These are phyloP conservation scores for Cynopterus sphinx DNA, from an alignment of 2,797 vertebrate species.

Conservation along the genomic window DNA sequence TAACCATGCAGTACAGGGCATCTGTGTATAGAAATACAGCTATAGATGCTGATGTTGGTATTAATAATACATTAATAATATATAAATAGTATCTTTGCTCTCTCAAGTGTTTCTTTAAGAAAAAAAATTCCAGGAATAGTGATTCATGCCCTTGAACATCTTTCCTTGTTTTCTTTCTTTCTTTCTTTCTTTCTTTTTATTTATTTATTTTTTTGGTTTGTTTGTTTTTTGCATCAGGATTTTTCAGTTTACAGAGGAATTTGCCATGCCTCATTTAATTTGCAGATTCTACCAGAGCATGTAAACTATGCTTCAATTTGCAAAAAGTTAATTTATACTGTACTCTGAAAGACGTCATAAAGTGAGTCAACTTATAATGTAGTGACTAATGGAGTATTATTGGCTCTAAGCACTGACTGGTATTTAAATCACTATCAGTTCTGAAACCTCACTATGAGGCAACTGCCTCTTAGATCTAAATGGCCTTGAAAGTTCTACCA, in stretches of 20 bases:
- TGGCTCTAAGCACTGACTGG: background rate
- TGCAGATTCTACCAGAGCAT: background rate
- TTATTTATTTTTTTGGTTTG: background rate
- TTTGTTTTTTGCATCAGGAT: background rate
- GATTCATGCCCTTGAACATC: background rate
- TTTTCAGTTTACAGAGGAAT: conserved; percentile 23
- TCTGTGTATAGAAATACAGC: background rate
- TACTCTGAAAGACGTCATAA: background rate
- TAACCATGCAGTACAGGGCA: background rate
- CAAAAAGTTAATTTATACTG: background rate
- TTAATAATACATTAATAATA: background rate
- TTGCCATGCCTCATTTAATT: background rate
- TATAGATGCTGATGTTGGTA: background rate
- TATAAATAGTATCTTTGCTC: background rate
- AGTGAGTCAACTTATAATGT: background rate
- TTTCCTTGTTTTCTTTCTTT: background rate
- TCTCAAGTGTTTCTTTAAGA: background rate
- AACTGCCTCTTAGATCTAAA: background rate
- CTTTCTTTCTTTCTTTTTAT: background rate
- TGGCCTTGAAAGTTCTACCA: background rate
- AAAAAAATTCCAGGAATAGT: background rate
- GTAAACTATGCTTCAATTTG: background rate
- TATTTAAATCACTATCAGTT: background rate
- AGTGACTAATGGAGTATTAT: background rate
- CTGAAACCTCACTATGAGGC: background rate